phyloP scores from a whole-genome alignment of 2,797 vertebrate genomes.

The Melanotaenia nigrans region DNA sequence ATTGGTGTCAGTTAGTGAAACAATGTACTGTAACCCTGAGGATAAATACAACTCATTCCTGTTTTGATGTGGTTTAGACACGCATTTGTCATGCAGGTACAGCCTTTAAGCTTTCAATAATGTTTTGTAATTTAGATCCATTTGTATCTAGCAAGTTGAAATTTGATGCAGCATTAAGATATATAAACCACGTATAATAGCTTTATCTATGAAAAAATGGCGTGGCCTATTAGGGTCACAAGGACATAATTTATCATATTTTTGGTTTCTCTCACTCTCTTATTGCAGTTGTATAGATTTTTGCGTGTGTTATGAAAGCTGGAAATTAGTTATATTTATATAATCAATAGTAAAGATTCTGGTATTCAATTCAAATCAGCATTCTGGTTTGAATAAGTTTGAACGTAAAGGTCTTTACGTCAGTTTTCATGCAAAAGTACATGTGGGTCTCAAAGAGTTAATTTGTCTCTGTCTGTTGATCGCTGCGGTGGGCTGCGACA shows the following conservation, averaged over 20 bases:
- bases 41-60: constrained; percentile 13
- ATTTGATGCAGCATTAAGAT: neutral
- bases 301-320: neutral
- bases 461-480: constrained; percentile 48
- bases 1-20: constrained; percentile 35
- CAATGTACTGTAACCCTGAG: constrained; percentile 26
- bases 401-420: constrained; percentile 19
- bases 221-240: neutral
- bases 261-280: neutral
- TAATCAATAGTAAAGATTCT: neutral
- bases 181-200: neutral
- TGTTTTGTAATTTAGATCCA: neutral
- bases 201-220: neutral
- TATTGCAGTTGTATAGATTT: neutral
- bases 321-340: neutral
- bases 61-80: constrained; percentile 28
- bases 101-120: neutral
- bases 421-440: constrained; percentile 15
- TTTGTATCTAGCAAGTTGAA: neutral
- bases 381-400: constrained; percentile 36
- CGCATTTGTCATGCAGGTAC: constrained; percentile 6
- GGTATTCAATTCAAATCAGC: constrained; percentile 5
- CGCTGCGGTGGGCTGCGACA: constrained; percentile 81
- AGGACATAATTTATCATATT: neutral
- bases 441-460: constrained; percentile 59